Evolutionary conservation across 2,888 invertebrate genomes (phyloP).

Genomic region (Drosophila tanythrix): DNA sequence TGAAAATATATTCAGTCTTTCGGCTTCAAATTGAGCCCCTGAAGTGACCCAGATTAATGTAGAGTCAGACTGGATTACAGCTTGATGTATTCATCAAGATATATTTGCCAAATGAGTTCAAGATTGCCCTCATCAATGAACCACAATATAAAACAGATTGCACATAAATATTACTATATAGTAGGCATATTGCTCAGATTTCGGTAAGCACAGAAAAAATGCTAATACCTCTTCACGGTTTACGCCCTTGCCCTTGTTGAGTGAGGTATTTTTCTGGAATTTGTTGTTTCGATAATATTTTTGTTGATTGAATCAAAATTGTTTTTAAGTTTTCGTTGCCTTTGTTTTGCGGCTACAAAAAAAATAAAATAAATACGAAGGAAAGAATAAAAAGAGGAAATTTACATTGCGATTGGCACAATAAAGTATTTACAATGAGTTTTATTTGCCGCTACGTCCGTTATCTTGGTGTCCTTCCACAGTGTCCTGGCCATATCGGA

Average conservation of each 20-base stretch:
- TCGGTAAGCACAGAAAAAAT: conserved; percentile 1
- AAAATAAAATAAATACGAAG: not conserved
- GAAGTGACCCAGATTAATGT: not conserved
- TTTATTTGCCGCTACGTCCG: conserved; percentile 69
- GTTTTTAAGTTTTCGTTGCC: conserved; percentile 28
- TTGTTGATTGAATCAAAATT: conserved; percentile 69
- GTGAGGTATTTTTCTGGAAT: conserved; percentile 4
- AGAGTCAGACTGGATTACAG: not conserved
- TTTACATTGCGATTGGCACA: conserved; percentile 43
- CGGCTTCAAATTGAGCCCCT: not conserved
- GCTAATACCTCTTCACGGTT: not conserved
- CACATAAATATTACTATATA: not conserved
- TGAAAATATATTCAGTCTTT: not conserved
- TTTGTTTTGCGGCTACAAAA: conserved; percentile 27
- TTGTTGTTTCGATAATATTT: conserved; percentile 41
- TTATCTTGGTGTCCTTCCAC: conserved; percentile 65
- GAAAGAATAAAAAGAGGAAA: conserved; percentile 18
- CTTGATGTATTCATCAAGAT: not conserved
- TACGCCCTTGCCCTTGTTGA: not conserved
- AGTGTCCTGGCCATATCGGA: conserved; percentile 36
- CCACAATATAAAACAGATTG: conserved; percentile 3
- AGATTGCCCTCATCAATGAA: not conserved
- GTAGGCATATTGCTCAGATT: not conserved
- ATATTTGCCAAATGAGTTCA: not conserved
- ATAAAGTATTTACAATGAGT: conserved; percentile 60